phyloP scores from a whole-genome alignment of 2,888 invertebrate genomes.

The Bhutanitis thaidina region DNA sequence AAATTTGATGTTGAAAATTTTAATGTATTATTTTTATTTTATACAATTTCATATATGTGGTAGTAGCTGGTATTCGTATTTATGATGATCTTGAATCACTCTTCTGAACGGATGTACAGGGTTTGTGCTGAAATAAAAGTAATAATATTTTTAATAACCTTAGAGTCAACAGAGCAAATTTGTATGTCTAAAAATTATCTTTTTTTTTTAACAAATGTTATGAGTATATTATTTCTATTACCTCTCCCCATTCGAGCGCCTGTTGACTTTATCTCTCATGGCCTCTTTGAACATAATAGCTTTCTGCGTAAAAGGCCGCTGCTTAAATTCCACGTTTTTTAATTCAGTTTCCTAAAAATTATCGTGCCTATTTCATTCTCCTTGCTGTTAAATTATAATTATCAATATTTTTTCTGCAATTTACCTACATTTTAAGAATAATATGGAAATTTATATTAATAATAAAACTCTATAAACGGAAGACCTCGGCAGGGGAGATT shows the following conservation, averaged over 20 bases:
- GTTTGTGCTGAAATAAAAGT: conserved; percentile 45
- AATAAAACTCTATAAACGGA: too few species aligned
- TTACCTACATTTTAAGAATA: too few species aligned
- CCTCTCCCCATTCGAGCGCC: conserved; percentile 35
- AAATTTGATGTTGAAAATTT: too few species aligned
- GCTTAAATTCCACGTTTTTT: conserved; percentile 43
- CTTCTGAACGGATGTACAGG: conserved; percentile 65
- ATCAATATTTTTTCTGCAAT: too few species aligned
- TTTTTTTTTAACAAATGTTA: too few species aligned
- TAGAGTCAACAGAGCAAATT: too few species aligned
- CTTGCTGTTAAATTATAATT: too few species aligned
- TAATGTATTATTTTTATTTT: background rate
- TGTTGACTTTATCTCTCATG: conserved; percentile 47
- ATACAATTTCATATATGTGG: conserved; percentile 2
- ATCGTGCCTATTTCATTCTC: too few species aligned
- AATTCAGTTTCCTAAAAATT: conserved; percentile 52
- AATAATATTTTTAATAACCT: too few species aligned
- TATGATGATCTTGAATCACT: conserved; percentile 28
- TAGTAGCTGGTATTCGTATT: background rate
- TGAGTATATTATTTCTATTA: conserved; percentile 12
- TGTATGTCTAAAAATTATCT: too few species aligned
- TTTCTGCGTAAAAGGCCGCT: conserved; percentile 56
- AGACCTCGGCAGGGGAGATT: too few species aligned
- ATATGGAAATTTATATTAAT: too few species aligned
- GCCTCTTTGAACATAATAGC: conserved; percentile 55